Base-by-base conservation (phyloP, 2,113 vertebrate genomes). In the Nanorana parkeri region DNA sequence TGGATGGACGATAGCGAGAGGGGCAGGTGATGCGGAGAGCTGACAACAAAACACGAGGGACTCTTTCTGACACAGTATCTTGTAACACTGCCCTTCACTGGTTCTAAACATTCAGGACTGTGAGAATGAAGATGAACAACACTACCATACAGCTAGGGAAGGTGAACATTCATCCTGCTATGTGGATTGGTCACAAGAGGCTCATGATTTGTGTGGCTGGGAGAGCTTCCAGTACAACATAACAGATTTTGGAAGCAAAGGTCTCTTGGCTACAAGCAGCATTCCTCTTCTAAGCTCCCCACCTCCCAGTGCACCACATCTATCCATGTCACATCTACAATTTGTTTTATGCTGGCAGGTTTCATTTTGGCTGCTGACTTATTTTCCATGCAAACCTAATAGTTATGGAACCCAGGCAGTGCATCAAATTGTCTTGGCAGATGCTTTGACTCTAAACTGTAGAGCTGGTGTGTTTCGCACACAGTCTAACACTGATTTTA, bases 301-400 rank as follows among this genome's bases (percentile, higher is more conserved):
- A 64, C 23, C 23, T 61, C 55, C 32, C 60, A 20, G 7, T 28
- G n/a, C 68, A 72, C 21, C 69, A 63, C 80, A 55, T 41, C 29
- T 32, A 74, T 3, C 20, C 58, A 4, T 28, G 80, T 74, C 71
- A 47, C 71, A 66, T 66, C 21, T 56, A 58, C 47, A 36, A 8
- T 82, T 74, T 74, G 61, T 56, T 75, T 41, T 47, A 82, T n/a
- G 61, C 66, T 82, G 80, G 80, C 80, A 82, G 80, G 71, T 75
- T 60, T 2, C 58, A 1, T 63, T 1, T 56, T 82, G 80, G 69
- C 61, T 21, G 51, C 60, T 23, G 19, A 17, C 52, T 65, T 13
- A 58, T 82, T 82, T 82, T 82, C 80, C 71, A 75, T 75, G 61
- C 52, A 29, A 17, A 29, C 64, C n/a, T 67, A 67, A 75, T 20